Evolutionary conservation across 2,888 invertebrate species (phyloP).

Genomic region (Pyrgus malvae): DNA sequence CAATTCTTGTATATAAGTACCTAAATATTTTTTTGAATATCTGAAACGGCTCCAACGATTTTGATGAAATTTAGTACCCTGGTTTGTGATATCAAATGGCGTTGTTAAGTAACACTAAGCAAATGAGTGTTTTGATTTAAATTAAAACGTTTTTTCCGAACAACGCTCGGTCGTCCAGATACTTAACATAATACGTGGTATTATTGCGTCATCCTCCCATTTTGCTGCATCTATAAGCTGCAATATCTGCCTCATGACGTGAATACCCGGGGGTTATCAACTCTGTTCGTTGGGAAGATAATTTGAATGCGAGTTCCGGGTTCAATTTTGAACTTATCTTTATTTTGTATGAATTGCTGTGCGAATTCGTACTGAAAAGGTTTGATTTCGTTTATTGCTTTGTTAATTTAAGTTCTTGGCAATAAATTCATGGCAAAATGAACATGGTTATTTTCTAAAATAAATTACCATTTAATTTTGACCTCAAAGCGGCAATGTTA

Average conservation of each 20-base stretch:
- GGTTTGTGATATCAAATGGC: no score
- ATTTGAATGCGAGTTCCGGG: conserved; percentile 4
- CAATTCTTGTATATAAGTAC: no score
- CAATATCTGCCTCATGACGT: not conserved
- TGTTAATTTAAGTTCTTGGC: conserved; percentile 10
- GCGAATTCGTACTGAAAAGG: not conserved
- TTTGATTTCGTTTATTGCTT: not conserved
- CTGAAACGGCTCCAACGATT: no score
- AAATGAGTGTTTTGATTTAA: no score
- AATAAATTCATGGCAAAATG: no score
- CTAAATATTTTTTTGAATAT: no score
- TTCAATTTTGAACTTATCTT: not conserved
- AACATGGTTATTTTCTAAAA: no score
- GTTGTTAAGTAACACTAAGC: no score
- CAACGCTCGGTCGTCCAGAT: not conserved
- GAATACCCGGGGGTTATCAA: conserved; percentile 4
- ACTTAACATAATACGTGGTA: not conserved
- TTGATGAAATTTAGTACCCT: no score
- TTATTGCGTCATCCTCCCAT: not conserved
- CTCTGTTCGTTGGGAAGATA: not conserved
- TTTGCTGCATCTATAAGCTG: conserved; percentile 3
- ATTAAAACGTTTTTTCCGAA: no score
- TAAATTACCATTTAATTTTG: no score
- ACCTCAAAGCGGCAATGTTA: no score
- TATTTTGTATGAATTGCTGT: not conserved